Base-by-base conservation (phyloP, 2,888 invertebrate species). In the Chymomyza procnemis region DNA sequence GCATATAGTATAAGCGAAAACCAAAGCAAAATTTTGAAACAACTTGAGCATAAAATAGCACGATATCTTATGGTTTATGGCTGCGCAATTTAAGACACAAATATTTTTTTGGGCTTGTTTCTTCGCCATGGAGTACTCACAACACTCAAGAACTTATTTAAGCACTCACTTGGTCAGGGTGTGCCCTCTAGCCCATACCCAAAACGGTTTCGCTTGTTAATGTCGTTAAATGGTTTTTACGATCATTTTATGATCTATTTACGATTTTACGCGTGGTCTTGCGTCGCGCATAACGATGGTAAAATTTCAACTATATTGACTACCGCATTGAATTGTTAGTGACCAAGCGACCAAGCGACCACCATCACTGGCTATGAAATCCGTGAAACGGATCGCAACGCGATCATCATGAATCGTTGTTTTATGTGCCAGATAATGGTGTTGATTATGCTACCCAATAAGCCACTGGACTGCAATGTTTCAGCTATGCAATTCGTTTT, bases 241-340 rank as follows among this genome's bases (percentile, higher is more conserved):
- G 88, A 85, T 76, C 80, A 74, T 89, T 90, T 90, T 90, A 90
- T 89, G 89, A 89, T 87, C 88, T 89, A 89, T 90, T 90, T 90
- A 90, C 88, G 88, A 86, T 86, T 88, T 89, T 82, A 88, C 79
- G 80, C 80, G 71, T 78, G 84, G 76, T 78, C 75, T 78, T 89
- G 80, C 71, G 79, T 73, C 75, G 73, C 76, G 74, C 78, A 79
- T 80, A 84, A 75, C 78, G 83, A 82, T 78, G 71, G 52, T 66
- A 67, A 64, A 68, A 48, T 69, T 47, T 66, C 66, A 66, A 67
- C 52, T 47, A 64, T 66, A 16, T 6, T 30, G 79, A 73, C 78
- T 79, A 73, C 71, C 78, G 72, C 71, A 69, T 66, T 64, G 56
- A 61, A 22, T 61, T 22, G 34, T n/a, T n/a, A n/a, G n/a, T n/a